Evolutionary conservation across 92 coral and sea anemone species (phyloP), one percentile per base, ranked within the genome.

Genomic region (Bergia sp.): DNA sequence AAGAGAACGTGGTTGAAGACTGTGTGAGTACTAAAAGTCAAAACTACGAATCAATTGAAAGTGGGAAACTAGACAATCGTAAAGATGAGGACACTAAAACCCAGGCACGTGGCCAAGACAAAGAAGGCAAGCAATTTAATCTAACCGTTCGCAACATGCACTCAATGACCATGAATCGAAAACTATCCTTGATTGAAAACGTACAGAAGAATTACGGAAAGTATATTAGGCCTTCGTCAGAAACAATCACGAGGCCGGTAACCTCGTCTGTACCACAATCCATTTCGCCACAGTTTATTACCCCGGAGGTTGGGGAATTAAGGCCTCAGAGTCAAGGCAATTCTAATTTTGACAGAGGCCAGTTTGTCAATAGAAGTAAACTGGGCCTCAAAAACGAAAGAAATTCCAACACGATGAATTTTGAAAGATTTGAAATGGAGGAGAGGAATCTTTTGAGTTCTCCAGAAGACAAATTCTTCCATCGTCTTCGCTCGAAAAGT

Each of bases 191-290:
- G 37, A 80, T 80, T 61, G 73, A 80, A 80, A 80, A 80, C 49
- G 85, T 80, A 13, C 85, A 80, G 47, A 80, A 80, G 57, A 80
- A 80, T 37, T 80, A 80, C 65, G 72, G 85, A 57, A 80, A 80
- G 45, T 80, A 80, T 13, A 80, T 80, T 57, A 80, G 85, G 37
- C 73, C 85, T 9, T 80, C 72, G 73, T 20, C 18, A 40, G 85
- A 80, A 80, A 80, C n/a, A 23, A 21, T 37, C 37, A 1, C 47
- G 57, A 18, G 72, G 41, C 66, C 82, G n/a, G 5, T 15, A 1
- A 37, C 47, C 7, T 80, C 72, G 13, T 15, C 85, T 7, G 2
- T 37, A 10, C 50, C 85, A 37, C 85, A 55, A 15, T 16, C 37
- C 39, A 23, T 29, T 13, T 49, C 66, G 8, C 20, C 58, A 45